These are phyloP conservation scores for Cephus spinipes DNA, from an alignment of 2,888 invertebrate genomes.

Conservation along the genomic window DNA sequence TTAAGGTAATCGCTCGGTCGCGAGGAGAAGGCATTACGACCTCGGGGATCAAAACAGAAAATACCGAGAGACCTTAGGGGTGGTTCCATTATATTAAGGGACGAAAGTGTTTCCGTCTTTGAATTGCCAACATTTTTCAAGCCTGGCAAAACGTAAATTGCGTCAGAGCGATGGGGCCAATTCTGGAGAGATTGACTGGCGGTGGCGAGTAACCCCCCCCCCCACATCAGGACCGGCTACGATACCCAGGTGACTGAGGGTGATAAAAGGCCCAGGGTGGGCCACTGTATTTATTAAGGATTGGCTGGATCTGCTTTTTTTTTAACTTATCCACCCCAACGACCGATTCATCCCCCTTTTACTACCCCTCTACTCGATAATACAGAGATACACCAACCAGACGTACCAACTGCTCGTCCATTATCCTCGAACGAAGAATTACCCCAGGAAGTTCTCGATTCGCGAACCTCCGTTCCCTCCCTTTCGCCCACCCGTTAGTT, in stretches of 20 bases:
- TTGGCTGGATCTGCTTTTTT: background rate
- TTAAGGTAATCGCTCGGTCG: background rate
- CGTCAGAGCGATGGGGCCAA: constrained; percentile 44
- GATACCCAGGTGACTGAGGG: background rate
- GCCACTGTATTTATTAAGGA: background rate
- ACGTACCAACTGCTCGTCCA: background rate
- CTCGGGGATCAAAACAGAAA: background rate
- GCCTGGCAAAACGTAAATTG: constrained; percentile 42
- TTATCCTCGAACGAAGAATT: background rate
- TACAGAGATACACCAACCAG: background rate
- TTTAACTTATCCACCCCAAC: background rate
- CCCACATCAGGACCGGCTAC: background rate
- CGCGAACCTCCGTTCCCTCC: background rate
- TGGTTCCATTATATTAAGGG: background rate
- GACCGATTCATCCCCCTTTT: background rate
- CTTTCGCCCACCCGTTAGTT: background rate
- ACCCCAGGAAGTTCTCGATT: background rate
- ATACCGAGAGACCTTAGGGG: no score
- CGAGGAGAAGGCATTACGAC: background rate
- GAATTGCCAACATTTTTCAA: constrained; percentile 41
- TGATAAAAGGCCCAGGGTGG: background rate
- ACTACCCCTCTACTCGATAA: background rate
- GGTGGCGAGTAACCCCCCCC: background rate
- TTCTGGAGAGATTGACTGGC: constrained; percentile 28
- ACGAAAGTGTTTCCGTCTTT: constrained; percentile 24